Percentiles rank a stretch among this genome's conserved stretches.
Evolutionary conservation across 2,888 invertebrate species (phyloP).

Genomic region (Leptopilina drosophilae): DNA sequence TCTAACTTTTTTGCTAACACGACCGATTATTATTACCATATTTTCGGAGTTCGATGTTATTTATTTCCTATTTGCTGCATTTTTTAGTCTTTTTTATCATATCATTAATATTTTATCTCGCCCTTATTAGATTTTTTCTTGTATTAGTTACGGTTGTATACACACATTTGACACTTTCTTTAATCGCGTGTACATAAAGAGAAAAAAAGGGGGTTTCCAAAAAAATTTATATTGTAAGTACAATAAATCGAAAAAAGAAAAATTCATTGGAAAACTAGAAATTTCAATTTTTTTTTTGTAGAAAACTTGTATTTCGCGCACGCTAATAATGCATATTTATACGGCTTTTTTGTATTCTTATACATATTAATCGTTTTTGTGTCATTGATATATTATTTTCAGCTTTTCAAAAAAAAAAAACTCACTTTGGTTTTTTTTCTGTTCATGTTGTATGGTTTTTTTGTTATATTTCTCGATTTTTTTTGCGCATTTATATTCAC

Average conservation of each 20-base stretch:
- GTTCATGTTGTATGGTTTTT: background rate
- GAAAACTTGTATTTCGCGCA: conserved; percentile 29
- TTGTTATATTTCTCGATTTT: background rate
- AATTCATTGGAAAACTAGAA: background rate
- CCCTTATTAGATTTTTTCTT: conserved; percentile 41
- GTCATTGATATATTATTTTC: conserved; percentile 38
- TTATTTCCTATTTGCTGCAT: conserved; percentile 66
- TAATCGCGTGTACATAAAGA: conserved; percentile 19
- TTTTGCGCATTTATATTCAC: conserved; percentile 21
- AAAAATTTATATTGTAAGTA: background rate
- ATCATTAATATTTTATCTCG: conserved; percentile 39
- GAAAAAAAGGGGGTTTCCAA: background rate
- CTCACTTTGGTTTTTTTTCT: conserved; percentile 43
- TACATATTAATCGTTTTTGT: conserved; percentile 20
- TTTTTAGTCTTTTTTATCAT: conserved; percentile 56
- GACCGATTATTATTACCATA: conserved; percentile 51
- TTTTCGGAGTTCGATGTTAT: conserved; percentile 57
- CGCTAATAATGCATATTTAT: conserved; percentile 30
- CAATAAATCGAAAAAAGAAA: background rate
- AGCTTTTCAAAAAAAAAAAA: conserved; percentile 8
- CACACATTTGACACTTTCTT: conserved; percentile 53
- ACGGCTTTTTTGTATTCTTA: conserved; percentile 25
- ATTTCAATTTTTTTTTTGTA: conserved; percentile 1
- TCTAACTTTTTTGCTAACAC: conserved; percentile 73
- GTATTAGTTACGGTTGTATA: conserved; percentile 57